Evolutionary conservation across 2,888 invertebrate genomes (phyloP).

Genomic region (Drosophila paranaensis): DNA sequence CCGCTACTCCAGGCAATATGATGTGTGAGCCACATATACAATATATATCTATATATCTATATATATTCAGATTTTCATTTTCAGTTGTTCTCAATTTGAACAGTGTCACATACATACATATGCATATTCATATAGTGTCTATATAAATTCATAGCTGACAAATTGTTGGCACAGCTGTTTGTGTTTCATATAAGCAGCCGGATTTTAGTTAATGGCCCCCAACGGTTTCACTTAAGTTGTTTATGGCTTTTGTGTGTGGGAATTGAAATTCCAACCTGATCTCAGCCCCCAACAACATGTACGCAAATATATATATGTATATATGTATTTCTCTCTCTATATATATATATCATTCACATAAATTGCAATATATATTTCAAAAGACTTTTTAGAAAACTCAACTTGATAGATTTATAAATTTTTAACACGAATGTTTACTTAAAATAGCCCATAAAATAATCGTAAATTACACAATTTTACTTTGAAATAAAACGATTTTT

Average conservation of each 20-base stretch:
- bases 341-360: conserved; percentile 20
- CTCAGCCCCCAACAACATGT: conserved; percentile 14
- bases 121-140: conserved; percentile 11
- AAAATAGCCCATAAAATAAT: conserved; percentile 28
- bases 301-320: background rate
- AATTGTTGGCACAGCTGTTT: conserved; percentile 78
- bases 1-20: conserved; percentile 21
- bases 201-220: conserved; percentile 79
- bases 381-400: conserved; percentile 28
- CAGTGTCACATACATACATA: conserved; percentile 14
- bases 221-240: conserved; percentile 80
- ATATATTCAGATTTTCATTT: conserved; percentile 18
- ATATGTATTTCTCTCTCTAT: too few relatives aligned
- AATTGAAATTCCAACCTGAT: conserved; percentile 52
- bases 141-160: conserved; percentile 61
- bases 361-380: conserved; percentile 42
- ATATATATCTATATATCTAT: background rate
- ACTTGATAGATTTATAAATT: conserved; percentile 38
- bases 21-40: conserved; percentile 1
- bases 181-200: conserved; percentile 75
- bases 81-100: conserved; percentile 35
- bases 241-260: conserved; percentile 69
- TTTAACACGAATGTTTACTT: conserved; percentile 37
- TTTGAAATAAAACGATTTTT: background rate
- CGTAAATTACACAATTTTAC: conserved; percentile 19